phyloP scores from a whole-genome alignment of 2,797 vertebrate species.

The Denticeps clupeoides region DNA sequence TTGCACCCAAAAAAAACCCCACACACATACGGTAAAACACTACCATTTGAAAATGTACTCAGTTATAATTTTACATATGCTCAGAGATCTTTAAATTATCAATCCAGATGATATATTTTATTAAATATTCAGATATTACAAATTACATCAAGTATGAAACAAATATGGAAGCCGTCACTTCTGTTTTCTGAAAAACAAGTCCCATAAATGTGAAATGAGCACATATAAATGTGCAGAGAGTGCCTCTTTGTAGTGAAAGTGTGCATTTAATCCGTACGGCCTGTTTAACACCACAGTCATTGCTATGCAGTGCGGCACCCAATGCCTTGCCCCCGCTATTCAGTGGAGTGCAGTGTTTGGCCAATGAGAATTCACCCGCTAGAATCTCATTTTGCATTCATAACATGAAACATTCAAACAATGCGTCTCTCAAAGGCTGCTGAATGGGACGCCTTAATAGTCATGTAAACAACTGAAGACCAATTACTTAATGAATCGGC shows the following conservation, averaged over 20 bases:
- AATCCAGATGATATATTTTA: too few species aligned
- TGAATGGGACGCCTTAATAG: constrained; percentile 87
- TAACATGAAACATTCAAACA: constrained; percentile 77
- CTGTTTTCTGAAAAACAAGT: constrained; percentile 38
- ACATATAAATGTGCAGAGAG: constrained; percentile 75
- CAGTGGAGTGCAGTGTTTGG: constrained; percentile 65
- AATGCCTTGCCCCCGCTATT: constrained; percentile 74
- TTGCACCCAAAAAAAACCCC: too few species aligned
- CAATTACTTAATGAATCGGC: constrained; percentile 87
- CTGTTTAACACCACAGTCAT: constrained; percentile 74
- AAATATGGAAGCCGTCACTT: constrained; percentile 45
- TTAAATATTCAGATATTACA: neutral
- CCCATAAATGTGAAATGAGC: constrained; percentile 66
- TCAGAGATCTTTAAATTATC: too few species aligned
- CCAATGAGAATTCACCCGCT: constrained; percentile 62
- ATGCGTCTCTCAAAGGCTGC: constrained; percentile 80
- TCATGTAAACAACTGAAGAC: constrained; percentile 86
- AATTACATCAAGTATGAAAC: constrained; percentile 24
- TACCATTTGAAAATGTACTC: too few species aligned
- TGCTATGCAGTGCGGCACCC: constrained; percentile 78
- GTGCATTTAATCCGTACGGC: constrained; percentile 75
- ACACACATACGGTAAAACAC: too few species aligned
- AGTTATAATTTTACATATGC: too few species aligned
- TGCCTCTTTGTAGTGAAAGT: constrained; percentile 73
- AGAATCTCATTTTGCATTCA: constrained; percentile 78